Base-by-base conservation (phyloP, 2,888 invertebrate genomes). In the Sminthurinus aureus region DNA sequence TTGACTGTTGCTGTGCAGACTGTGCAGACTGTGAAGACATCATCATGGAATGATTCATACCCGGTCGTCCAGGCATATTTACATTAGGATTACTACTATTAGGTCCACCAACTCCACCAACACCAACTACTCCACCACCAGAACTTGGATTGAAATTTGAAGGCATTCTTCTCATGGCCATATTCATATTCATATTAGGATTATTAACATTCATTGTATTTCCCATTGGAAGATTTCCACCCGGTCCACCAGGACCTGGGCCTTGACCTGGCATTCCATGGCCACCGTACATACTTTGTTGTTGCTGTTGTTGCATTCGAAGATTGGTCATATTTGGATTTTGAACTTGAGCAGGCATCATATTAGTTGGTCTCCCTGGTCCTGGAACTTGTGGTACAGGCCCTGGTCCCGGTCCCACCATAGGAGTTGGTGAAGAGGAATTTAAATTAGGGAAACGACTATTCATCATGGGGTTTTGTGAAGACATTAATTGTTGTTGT, bases 1-100 rank as follows among this genome's bases (percentile, higher is more conserved):
- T 83, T 74, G 84, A 83, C 26, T 83, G 81, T 69, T 83, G 86
- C 76, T 84, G 81, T 64, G 69, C 71, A 50, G 77, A 52, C 66
- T 79, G 79, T 51, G 38, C 38, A 38, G 38, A 38, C 38, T 81
- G 13, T 24, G 22, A 24, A 52, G 52, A 69, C 66, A 83, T 79
- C 38, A 79, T 77, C 85, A 85, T 84, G 83, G 83, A 85, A 71
- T 81, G 85, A 71, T 58, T 84, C 81, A 79, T 9, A 82, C 67
- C 71, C 79, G 83, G 22, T 52, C 67, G 64, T 6, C 20, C 58
- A 12, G 26, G 67, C 11, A 22, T 24, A 71, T 71, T 71, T 8
- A 71, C 26, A 22, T 26, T 26, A 26, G 71, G 71, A 71, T 71
- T 71, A 58, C 18, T 58, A 58, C 18, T 58, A 58, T 80, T 18